A percentile compares a stretch with the other conserved stretches of the same genome.
Evolutionary conservation across 2,888 invertebrate genomes (phyloP).

Genomic region (Heliconius hortense): DNA sequence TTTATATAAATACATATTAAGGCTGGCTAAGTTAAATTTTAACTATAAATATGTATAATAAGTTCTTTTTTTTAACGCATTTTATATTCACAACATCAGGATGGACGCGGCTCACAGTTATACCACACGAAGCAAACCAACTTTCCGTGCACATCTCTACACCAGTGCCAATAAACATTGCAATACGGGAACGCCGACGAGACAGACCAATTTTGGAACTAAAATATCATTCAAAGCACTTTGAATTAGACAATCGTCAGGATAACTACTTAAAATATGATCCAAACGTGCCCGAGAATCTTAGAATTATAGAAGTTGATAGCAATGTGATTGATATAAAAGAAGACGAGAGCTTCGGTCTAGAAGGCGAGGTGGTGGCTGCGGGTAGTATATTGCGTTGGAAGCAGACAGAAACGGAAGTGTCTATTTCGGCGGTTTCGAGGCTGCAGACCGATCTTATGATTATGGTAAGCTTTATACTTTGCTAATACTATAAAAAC

Average conservation of each 20-base stretch:
- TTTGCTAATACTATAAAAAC: not conserved
- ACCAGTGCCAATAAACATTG: constrained; percentile 63
- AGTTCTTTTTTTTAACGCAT: not conserved
- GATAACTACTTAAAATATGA: constrained; percentile 73
- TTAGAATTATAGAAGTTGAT: constrained; percentile 73
- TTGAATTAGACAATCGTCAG: constrained; percentile 59
- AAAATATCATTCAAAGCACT: constrained; percentile 58
- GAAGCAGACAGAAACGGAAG: constrained; percentile 66
- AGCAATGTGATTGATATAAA: constrained; percentile 71
- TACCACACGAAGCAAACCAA: constrained; percentile 70
- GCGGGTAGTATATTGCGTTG: constrained; percentile 67
- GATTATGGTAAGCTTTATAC: constrained; percentile 64
- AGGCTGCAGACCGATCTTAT: constrained; percentile 68
- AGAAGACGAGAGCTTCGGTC: constrained; percentile 57
- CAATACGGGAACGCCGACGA: constrained; percentile 64
- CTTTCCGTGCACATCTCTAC: constrained; percentile 67
- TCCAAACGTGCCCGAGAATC: constrained; percentile 69
- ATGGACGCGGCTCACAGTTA: constrained; percentile 69
- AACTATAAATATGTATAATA: too few relatives aligned
- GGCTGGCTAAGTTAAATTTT: too few relatives aligned
- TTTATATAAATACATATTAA: too few relatives aligned
- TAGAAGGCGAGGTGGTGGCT: constrained; percentile 66
- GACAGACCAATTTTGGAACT: constrained; percentile 68
- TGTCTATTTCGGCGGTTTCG: constrained; percentile 63
- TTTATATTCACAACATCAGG: constrained; percentile 49